Base-by-base conservation (phyloP, 2,113 vertebrate species). In the Dasyornis broadbenti region DNA sequence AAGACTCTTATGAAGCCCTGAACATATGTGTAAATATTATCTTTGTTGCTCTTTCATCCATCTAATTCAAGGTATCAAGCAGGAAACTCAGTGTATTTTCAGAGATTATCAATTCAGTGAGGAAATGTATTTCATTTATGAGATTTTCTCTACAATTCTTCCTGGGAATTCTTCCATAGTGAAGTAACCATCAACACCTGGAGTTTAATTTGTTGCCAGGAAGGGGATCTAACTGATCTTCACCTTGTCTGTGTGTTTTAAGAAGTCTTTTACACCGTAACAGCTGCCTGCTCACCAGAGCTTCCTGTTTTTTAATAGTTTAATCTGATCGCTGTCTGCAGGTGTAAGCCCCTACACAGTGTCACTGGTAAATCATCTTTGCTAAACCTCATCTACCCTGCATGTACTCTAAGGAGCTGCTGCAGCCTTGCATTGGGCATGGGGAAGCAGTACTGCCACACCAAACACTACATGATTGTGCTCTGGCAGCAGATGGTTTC, bases 61-160 rank as follows among this genome's bases (percentile, higher is more conserved):
- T 40, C 30, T 65, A 59, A 8, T 28, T 70, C 10, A 28, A 72
- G 24, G 27, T 35, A 59, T 39, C 2, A 16, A 69, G 45, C 39
- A 73, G 42, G 85, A 83, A 65, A 35, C 13, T 31, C 18, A 5
- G 10, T 39, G 3, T 53, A 6, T 64, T 78, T 77, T 33, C 27
- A 21, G 4, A 40, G 45, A 79, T 35, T 20, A 50, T n/a, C 15
- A 69, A 18, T 35, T 94, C 45, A 9, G 24, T 56, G 28, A 39
- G 19, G 66, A 92, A 86, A 19, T 0, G 0, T 82, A 5, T 19
- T 53, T 52, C 37, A 40, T 28, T 15, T 30, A 16, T 0, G 49
- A 61, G 52, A 56, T 83, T 77, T 91, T 82, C 39, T 77, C 44
- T 3, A 2, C 1, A 0, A 28, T 89, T 86, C 47, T 83, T 78